Evolutionary conservation across 2,113 vertebrate genomes (phyloP).

Genomic region (Cnemophilus loriae): DNA sequence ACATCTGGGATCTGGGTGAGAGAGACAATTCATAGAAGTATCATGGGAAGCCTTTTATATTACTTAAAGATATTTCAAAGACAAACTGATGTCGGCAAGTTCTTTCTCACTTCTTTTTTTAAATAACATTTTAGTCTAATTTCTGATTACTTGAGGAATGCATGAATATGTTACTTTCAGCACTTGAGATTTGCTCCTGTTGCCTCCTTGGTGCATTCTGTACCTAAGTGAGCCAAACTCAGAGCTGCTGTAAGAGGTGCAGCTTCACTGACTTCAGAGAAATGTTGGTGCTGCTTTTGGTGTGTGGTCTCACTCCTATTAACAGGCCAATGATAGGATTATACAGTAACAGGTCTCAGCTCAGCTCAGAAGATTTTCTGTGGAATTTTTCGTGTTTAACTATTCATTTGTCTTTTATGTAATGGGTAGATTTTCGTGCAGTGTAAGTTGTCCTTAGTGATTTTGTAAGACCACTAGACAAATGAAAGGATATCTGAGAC

Average conservation of each 20-base stretch:
- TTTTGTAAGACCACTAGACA: background rate
- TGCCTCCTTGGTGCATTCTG: background rate
- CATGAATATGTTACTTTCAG: background rate
- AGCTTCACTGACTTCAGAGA: background rate
- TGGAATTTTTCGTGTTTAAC: background rate
- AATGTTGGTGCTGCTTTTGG: background rate
- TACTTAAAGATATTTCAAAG: slow-evolving; percentile 25
- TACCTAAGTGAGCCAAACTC: background rate
- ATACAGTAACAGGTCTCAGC: background rate
- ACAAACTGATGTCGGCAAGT: slow-evolving; percentile 21
- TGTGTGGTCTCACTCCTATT: background rate
- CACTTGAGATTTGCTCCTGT: background rate
- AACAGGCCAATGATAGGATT: background rate
- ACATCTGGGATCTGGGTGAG: background rate
- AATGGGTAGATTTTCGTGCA: background rate
- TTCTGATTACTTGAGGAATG: slow-evolving; percentile 35
- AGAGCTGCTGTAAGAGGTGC: background rate
- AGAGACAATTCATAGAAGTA: background rate
- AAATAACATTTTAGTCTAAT: slow-evolving; percentile 11
- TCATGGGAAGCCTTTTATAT: background rate
- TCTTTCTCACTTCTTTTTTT: background rate
- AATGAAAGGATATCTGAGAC: background rate
- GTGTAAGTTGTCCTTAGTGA: background rate
- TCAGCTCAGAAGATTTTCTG: background rate
- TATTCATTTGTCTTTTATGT: background rate